phyloP scores from a whole-genome alignment of 2,888 invertebrate genomes.

The Opisthograptis luteolata region DNA sequence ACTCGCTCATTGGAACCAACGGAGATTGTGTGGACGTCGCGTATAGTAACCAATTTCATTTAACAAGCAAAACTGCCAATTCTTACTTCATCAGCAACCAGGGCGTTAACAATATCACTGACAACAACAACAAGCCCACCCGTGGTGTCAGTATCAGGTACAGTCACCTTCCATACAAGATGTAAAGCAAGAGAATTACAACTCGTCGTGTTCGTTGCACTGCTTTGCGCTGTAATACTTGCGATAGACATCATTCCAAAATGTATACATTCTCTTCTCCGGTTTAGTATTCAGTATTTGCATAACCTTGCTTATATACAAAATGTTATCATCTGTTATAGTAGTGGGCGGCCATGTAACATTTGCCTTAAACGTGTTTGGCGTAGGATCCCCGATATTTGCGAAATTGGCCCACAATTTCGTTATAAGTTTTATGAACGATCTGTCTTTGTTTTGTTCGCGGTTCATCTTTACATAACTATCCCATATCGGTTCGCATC shows the following conservation, averaged over 20 bases:
- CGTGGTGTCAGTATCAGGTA: constrained; percentile 71
- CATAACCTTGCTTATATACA: constrained; percentile 54
- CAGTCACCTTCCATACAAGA: too few relatives aligned
- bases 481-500: constrained; percentile 72
- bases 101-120: constrained; percentile 61
- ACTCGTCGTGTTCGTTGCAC: constrained; percentile 61
- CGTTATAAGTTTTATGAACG: constrained; percentile 65
- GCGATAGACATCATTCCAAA: constrained; percentile 68
- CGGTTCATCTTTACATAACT: constrained; percentile 55
- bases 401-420: constrained; percentile 80
- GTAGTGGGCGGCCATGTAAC: constrained; percentile 63
- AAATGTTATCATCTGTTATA: constrained; percentile 49
- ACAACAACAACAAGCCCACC: constrained; percentile 74
- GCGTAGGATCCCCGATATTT: constrained; percentile 69
- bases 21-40: constrained; percentile 51
- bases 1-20: constrained; percentile 59
- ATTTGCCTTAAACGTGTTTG: constrained; percentile 41
- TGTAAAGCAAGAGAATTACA: constrained; percentile 43
- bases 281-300: constrained; percentile 47
- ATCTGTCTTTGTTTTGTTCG: constrained; percentile 55
- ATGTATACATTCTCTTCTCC: constrained; percentile 59
- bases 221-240: constrained; percentile 59
- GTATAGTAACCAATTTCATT: constrained; percentile 52
- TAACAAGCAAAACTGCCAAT: constrained; percentile 66
- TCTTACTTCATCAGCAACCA: constrained; percentile 65